Base-by-base conservation (phyloP, 2,888 invertebrate genomes). In the Scaptodrosophila latifasciaeformis region DNA sequence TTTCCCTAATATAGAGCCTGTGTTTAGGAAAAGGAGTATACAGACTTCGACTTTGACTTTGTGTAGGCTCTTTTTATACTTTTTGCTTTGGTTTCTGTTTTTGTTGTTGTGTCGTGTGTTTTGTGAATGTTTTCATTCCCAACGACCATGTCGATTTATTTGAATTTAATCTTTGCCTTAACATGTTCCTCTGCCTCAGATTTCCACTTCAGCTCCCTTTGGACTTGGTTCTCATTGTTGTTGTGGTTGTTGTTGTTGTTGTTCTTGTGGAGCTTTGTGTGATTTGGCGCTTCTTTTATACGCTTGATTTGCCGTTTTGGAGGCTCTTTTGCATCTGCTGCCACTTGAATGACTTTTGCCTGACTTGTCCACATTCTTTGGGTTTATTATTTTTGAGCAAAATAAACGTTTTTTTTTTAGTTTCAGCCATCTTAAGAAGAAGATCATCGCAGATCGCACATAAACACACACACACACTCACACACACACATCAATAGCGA, bases 121-220 rank as follows among this genome's bases (percentile, higher is more conserved):
- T 66, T 75, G 78, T 70, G 78, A 76, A 78, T 81, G 82, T 82
- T 83, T 83, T 80, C 76, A 80, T 83, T 83, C 84, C 71, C 74
- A 77, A 78, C 78, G 71, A 68, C 72, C 69, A 77, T 76, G 83
- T 82, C 82, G 83, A 83, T 84, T 84, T 84, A 84, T 84, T 82
- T 84, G 82, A 84, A 82, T 84, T 84, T 82, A 82, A 82, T 84
- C 81, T 79, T 65, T 64, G 68, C 59, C 67, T 76, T 67, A 70
- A 78, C 71, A 69, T 70, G 69, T 50, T 77, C 54, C 21, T 15
- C 29, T 39, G 17, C n/a, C 24, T 48, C 12, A n/a, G 13, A 54
- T 58, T 39, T 37, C 31, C 21, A 19, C 30, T 54, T 34, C 29
- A 13, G 35, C 40, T 49, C 37, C 13, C 35, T 47, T 35, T 27